Evolutionary conservation across 2,888 invertebrate species (phyloP).

Genomic region (Microdon myrmicae): DNA sequence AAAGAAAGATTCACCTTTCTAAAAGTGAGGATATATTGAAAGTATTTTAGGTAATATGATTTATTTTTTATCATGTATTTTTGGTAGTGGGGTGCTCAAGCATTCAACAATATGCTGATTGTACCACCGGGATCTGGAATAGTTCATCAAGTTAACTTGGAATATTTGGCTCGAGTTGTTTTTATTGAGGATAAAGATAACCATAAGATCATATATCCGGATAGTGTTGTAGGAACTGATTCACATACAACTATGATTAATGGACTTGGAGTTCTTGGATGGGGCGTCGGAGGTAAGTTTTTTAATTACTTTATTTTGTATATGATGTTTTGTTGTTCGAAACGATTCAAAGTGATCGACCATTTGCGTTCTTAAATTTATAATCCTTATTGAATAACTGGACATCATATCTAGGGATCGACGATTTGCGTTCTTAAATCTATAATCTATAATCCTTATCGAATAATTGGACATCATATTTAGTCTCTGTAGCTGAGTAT

Average conservation of each 20-base stretch:
- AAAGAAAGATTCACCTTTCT: conserved; percentile 94
- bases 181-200: conserved; percentile 72
- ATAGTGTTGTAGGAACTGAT: conserved; percentile 96
- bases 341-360: no score
- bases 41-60: no score
- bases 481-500: no score
- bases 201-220: conserved; percentile 77
- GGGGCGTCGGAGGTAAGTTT: conserved; percentile 86
- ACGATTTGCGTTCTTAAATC: no score
- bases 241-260: conserved; percentile 99
- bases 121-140: conserved; percentile 99
- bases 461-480: no score
- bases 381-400: no score
- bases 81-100: conserved; percentile 92
- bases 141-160: conserved; percentile 97
- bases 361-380: no score
- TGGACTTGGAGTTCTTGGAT: conserved; percentile 94
- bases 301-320: no score
- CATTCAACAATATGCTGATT: conserved; percentile 95
- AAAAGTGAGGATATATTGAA: conserved; percentile 76
- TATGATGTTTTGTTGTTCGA: no score
- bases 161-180: conserved; percentile 91
- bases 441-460: no score
- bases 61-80: conserved; percentile 37
- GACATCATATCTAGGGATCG: no score